phyloP scores from a whole-genome alignment of 2,888 invertebrate species.

The Isoperla grammatica region DNA sequence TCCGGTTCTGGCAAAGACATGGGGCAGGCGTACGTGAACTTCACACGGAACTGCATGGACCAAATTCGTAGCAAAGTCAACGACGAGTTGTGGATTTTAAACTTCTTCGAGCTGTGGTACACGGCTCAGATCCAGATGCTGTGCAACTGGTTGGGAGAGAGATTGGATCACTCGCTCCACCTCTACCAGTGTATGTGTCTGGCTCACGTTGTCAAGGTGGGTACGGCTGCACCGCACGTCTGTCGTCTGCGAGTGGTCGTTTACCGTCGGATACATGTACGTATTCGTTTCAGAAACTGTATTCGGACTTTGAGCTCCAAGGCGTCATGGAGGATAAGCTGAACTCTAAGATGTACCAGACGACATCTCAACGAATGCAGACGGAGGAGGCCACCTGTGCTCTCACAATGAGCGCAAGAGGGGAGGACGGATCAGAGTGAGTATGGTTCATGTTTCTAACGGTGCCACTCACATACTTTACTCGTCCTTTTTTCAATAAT shows the following conservation, averaged over 20 bases:
- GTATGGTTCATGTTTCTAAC: constrained; percentile 32
- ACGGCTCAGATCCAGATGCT: constrained; percentile 89
- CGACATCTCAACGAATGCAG: constrained; percentile 88
- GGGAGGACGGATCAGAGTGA: constrained; percentile 51
- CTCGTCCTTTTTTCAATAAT: no score
- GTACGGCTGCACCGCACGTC: no score
- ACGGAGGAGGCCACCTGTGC: constrained; percentile 95
- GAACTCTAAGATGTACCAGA: constrained; percentile 92
- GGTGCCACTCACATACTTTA: no score
- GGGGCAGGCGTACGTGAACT: constrained; percentile 97
- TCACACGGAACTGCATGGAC: constrained; percentile 96
- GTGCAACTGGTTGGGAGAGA: constrained; percentile 89
- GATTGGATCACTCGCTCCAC: constrained; percentile 89
- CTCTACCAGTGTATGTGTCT: constrained; percentile 97
- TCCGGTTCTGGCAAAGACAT: constrained; percentile 94
- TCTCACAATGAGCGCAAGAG: constrained; percentile 72
- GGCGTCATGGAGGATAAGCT: constrained; percentile 97
- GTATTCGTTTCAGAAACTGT: constrained; percentile 79
- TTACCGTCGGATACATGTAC: background rate
- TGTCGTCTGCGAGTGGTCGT: no score
- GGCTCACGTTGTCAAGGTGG: constrained; percentile 89
- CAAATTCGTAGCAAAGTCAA: constrained; percentile 94
- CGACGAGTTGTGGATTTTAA: constrained; percentile 78
- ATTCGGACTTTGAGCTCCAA: constrained; percentile 98
- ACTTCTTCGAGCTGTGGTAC: constrained; percentile 87